Evolutionary conservation across 1,140 invertebrate genomes (phyloP).

Genomic region (Calephelis virginiensis): DNA sequence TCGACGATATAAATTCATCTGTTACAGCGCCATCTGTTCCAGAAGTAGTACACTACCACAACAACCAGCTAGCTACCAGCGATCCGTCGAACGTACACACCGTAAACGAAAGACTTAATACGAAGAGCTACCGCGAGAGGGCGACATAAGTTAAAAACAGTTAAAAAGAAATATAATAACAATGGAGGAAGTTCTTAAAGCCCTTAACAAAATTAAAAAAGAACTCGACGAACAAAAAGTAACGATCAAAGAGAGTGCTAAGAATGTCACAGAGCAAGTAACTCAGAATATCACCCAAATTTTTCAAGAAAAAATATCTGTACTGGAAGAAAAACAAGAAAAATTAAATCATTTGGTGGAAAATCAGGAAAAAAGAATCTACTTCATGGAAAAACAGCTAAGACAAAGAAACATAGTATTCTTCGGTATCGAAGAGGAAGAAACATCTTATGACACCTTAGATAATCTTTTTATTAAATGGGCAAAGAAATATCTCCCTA

Average conservation of each 20-base stretch:
- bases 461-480: not conserved
- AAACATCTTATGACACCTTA: not conserved
- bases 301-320: not conserved
- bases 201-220: not conserved
- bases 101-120: too few species aligned
- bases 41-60: too few species aligned
- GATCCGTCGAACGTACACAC: too few species aligned
- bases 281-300: not conserved
- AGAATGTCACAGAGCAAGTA: not conserved
- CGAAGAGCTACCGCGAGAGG: not conserved
- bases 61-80: too few species aligned
- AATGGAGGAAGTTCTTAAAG: not conserved
- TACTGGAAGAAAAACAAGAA: not conserved
- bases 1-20: too few species aligned
- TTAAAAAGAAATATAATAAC: not conserved
- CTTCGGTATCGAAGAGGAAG: not conserved
- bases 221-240: conserved; percentile 1
- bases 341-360: not conserved
- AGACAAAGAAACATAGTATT: not conserved
- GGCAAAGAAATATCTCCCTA: not conserved
- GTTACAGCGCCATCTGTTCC: too few species aligned
- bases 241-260: not conserved
- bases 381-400: not conserved
- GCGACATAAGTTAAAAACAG: not conserved
- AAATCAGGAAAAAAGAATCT: not conserved